Conservation (phyloP, 37 sponge, comb jelly and placozoan species). For the Petrosia ficiformis region DNA sequence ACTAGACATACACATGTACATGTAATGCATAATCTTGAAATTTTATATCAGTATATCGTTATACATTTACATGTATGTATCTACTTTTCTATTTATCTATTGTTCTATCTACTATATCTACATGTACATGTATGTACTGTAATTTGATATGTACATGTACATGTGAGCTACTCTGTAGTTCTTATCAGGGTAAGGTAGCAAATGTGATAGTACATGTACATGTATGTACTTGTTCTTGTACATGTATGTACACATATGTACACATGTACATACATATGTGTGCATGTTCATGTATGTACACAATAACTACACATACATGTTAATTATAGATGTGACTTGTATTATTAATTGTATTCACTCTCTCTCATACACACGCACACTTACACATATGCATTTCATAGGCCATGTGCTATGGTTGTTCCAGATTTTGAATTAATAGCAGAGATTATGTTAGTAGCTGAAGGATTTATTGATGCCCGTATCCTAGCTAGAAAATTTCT, state of each 20-base stretch:
- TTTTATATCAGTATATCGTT: not conserved
- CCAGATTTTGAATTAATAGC: conserved; percentile 97
- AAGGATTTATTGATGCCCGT: conserved; percentile 96
- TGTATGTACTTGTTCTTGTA: no score
- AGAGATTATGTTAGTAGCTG: conserved; percentile 99
- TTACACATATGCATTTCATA: not conserved
- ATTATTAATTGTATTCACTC: not conserved
- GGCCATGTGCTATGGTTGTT: conserved; percentile 99
- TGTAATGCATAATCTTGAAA: not conserved
- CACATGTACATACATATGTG: no score
- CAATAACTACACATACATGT: no score
- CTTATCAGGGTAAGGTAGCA: no score
- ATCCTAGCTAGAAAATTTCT: conserved; percentile 95
- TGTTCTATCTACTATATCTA: no score
- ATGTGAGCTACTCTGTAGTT: no score
- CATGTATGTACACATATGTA: no score
- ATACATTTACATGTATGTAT: conserved; percentile 3
- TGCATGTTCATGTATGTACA: no score
- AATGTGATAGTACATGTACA: no score
- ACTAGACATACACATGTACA: conserved; percentile 3
- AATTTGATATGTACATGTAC: no score
- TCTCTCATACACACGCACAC: not conserved
- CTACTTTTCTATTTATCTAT: not conserved
- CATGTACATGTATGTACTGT: no score
- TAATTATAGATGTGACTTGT: no score